These are phyloP conservation scores for Chrysocyon brachyurus DNA, from an alignment of 2,797 vertebrate genomes.

Conservation along the genomic window DNA sequence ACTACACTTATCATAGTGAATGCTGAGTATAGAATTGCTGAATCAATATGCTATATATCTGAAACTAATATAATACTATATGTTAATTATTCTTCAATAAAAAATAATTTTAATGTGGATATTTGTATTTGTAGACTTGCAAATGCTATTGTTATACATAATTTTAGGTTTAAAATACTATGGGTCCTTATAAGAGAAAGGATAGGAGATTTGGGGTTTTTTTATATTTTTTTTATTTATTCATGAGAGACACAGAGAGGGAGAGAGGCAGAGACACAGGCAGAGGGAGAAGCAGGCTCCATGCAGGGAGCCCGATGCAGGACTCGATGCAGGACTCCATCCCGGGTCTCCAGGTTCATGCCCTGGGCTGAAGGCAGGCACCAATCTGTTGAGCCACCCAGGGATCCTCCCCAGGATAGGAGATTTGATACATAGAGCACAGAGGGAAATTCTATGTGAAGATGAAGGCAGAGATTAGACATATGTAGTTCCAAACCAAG, in stretches of 20 bases:
- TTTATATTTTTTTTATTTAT: too few relatives aligned
- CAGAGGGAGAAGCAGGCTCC: too few relatives aligned
- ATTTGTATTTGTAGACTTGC: neutral
- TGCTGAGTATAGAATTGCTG: neutral
- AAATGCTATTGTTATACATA: neutral
- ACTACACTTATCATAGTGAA: neutral
- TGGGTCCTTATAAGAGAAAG: neutral
- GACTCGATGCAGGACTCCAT: too few relatives aligned
- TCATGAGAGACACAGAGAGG: too few relatives aligned
- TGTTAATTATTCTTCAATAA: neutral
- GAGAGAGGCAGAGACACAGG: too few relatives aligned
- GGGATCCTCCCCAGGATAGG: neutral
- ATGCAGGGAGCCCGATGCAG: too few relatives aligned
- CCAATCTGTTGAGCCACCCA: too few relatives aligned
- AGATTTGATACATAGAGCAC: neutral
- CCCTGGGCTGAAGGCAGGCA: too few relatives aligned
- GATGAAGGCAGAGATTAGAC: neutral
- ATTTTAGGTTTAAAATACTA: neutral
- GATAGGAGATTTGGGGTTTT: neutral
- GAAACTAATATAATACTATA: neutral
- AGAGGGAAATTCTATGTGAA: neutral
- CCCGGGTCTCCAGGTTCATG: too few relatives aligned
- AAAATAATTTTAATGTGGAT: neutral
- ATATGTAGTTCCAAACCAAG: neutral
- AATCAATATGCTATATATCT: neutral